phyloP scores from a whole-genome alignment of 2,888 invertebrate species.

The Blera fallax region DNA sequence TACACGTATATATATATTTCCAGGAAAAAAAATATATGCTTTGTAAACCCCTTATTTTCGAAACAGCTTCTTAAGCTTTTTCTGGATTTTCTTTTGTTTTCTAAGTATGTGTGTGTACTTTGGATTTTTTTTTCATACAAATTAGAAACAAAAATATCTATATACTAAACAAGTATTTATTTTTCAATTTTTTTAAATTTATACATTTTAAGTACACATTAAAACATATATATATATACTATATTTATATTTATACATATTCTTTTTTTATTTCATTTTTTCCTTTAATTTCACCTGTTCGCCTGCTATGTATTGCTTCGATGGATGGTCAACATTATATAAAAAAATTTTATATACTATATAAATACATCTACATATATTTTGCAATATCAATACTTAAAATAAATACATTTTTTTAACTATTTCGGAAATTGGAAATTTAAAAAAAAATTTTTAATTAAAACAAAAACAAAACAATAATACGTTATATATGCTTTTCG shows the following conservation, averaged over 20 bases:
- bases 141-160: constrained; percentile 6
- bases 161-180: constrained; percentile 9
- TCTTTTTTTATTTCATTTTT: constrained; percentile 76
- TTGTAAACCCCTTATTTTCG: constrained; percentile 41
- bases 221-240: constrained; percentile 35
- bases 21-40: constrained; percentile 36
- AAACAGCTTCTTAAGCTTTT: constrained; percentile 68
- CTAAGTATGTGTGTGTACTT: constrained; percentile 3
- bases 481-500: constrained; percentile 46
- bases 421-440: constrained; percentile 70
- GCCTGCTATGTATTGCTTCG: constrained; percentile 80
- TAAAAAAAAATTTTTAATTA: constrained; percentile 26
- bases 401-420: constrained; percentile 51
- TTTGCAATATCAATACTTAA: constrained; percentile 24
- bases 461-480: constrained; percentile 42
- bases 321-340: constrained; percentile 78
- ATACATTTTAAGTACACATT: too few species aligned
- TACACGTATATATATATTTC: constrained; percentile 1
- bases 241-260: constrained; percentile 71
- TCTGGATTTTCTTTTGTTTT: constrained; percentile 15
- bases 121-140: constrained; percentile 19
- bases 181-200: too few species aligned
- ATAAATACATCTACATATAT: constrained; percentile 41
- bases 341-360: constrained; percentile 53
- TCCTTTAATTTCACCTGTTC: constrained; percentile 81